These are phyloP conservation scores for Valencia hispanica DNA, from an alignment of 2,797 vertebrate genomes.

Conservation along the genomic window DNA sequence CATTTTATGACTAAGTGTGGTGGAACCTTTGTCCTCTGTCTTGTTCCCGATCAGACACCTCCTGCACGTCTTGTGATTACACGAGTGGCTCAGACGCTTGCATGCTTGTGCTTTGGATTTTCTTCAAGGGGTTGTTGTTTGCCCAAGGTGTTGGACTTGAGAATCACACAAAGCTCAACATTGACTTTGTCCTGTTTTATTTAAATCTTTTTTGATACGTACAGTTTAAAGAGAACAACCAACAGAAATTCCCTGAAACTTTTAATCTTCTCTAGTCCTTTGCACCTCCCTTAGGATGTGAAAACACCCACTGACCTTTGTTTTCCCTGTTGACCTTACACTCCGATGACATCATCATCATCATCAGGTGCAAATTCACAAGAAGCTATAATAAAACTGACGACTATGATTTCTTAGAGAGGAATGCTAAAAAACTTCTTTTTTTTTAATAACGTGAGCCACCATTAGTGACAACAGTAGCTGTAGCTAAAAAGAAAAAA, in stretches of 20 bases:
- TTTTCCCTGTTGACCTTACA: conserved; percentile 9
- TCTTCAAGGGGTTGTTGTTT: conserved; percentile 41
- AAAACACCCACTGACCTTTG: conserved; percentile 22
- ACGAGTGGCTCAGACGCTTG: conserved; percentile 45
- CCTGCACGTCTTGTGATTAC: conserved; percentile 67
- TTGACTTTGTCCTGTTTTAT: conserved; percentile 4
- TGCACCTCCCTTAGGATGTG: conserved; percentile 10
- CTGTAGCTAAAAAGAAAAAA: too few species aligned
- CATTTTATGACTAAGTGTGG: conserved; percentile 29
- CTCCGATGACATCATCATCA: conserved; percentile 17
- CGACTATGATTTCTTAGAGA: neutral
- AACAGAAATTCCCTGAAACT: neutral
- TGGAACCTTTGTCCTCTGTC: conserved; percentile 12
- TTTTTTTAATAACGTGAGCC: neutral
- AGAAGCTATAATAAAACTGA: conserved; percentile 9
- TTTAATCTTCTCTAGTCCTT: neutral
- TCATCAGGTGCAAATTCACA: conserved; percentile 21
- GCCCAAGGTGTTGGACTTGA: conserved; percentile 51
- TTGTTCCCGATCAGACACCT: conserved; percentile 22
- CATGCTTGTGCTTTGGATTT: conserved; percentile 59
- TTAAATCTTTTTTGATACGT: neutral
- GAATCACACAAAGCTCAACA: conserved; percentile 15
- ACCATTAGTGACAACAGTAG: neutral
- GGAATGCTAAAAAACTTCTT: conserved; percentile 9
- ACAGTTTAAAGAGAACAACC: neutral